phyloP scores from a whole-genome alignment of 2,888 invertebrate genomes.

The Synanthedon myopaeformis region DNA sequence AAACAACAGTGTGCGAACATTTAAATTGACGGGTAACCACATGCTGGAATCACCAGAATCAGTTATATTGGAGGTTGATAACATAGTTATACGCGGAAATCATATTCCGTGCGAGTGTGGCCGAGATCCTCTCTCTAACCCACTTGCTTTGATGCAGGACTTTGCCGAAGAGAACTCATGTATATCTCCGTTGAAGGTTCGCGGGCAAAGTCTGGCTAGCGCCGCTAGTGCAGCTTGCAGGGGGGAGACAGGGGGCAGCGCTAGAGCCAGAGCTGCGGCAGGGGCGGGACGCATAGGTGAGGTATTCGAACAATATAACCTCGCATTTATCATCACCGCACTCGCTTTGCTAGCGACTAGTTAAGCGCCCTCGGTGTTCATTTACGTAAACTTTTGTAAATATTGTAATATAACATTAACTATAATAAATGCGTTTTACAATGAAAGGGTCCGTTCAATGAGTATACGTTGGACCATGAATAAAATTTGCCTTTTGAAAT shows the following conservation, averaged over 20 bases:
- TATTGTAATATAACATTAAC: slow-evolving; percentile 59
- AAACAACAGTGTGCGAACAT: slow-evolving; percentile 77
- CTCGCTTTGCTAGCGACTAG: slow-evolving; percentile 48
- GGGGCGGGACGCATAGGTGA: slow-evolving; percentile 25
- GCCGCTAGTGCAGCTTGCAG: slow-evolving; percentile 49
- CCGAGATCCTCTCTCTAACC: slow-evolving; percentile 80
- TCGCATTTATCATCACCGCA: slow-evolving; percentile 33
- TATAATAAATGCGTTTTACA: slow-evolving; percentile 62
- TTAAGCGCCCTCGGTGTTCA: slow-evolving; percentile 58
- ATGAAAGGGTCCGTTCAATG: slow-evolving; percentile 67
- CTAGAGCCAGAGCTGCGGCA: slow-evolving; percentile 37
- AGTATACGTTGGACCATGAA: slow-evolving; percentile 69
- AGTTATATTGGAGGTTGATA: slow-evolving; percentile 78
- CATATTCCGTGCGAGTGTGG: slow-evolving; percentile 92
- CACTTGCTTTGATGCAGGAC: slow-evolving; percentile 75
- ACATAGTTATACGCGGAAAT: slow-evolving; percentile 79
- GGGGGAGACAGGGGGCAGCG: slow-evolving; percentile 49
- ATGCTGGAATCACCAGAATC: slow-evolving; percentile 82
- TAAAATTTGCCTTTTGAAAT: slow-evolving; percentile 65
- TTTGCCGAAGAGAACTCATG: slow-evolving; percentile 84
- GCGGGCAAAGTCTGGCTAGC: slow-evolving; percentile 79
- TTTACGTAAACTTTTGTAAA: slow-evolving; percentile 52
- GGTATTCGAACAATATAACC: slow-evolving; percentile 24
- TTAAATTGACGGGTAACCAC: slow-evolving; percentile 86
- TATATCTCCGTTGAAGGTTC: slow-evolving; percentile 86